These are phyloP conservation scores for Prosopocoilus inquinatus DNA, from an alignment of 2,888 invertebrate species.

Conservation along the genomic window DNA sequence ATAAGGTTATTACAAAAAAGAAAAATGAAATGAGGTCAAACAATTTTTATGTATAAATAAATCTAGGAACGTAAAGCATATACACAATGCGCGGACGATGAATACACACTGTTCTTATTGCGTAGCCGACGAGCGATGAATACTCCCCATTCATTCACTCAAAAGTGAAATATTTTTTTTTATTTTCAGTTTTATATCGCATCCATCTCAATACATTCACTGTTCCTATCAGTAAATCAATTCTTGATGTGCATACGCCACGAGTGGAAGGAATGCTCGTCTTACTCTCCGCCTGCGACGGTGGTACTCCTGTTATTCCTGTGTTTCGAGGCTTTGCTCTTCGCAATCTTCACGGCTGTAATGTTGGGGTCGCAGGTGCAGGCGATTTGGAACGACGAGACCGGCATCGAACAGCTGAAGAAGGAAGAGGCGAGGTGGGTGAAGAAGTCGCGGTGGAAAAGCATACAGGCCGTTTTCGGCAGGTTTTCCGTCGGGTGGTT, in stretches of 20 bases:
- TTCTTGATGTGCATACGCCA: constrained; percentile 89
- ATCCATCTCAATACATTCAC: constrained; percentile 90
- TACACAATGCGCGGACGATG: no score
- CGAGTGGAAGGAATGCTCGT: constrained; percentile 94
- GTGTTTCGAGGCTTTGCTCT: constrained; percentile 90
- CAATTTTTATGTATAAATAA: no score
- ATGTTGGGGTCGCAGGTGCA: constrained; percentile 97
- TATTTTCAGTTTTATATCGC: constrained; percentile 92
- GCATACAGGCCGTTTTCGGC: constrained; percentile 95
- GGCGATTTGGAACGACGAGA: constrained; percentile 98
- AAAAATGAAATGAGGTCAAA: no score
- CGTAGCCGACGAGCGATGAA: no score
- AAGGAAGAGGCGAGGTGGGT: constrained; percentile 94
- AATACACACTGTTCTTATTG: no score
- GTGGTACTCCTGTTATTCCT: constrained; percentile 89
- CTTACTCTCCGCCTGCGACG: constrained; percentile 93
- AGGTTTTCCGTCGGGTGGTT: constrained; percentile 94
- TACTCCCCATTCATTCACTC: no score
- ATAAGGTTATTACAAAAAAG: no score
- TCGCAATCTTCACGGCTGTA: constrained; percentile 95
- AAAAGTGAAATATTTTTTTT: no score
- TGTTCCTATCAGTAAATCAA: constrained; percentile 89
- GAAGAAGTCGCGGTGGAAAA: constrained; percentile 90
- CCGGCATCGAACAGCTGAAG: constrained; percentile 96
- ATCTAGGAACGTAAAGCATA: no score